Percentiles rank a stretch among this genome's conserved stretches.
phyloP scores from a whole-genome alignment of 2,888 invertebrate species.

The Drosophila heteroneura region DNA sequence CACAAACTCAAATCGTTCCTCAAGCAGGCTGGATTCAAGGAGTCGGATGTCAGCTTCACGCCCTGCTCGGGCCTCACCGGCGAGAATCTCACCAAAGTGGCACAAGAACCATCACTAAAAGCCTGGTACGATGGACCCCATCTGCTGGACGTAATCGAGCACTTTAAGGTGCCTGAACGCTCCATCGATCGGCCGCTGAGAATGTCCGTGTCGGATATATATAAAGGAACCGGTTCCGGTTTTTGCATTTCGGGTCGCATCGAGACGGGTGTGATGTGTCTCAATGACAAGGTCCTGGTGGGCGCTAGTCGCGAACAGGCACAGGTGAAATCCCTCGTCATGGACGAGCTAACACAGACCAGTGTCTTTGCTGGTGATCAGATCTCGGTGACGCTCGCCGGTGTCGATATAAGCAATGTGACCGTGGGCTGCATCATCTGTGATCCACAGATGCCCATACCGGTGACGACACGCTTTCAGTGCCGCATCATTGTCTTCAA shows the following conservation, averaged over 20 bases:
- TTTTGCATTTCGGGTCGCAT: conserved; percentile 96
- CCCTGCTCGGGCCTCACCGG: conserved; percentile 99
- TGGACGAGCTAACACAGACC: conserved; percentile 90
- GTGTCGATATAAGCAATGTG: conserved; percentile 93
- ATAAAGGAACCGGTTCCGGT: conserved; percentile 96
- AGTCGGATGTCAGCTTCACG: conserved; percentile 93
- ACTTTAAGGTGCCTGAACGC: conserved; percentile 94
- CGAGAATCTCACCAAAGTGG: conserved; percentile 92
- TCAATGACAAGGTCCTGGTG: conserved; percentile 94
- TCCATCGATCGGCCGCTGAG: conserved; percentile 95
- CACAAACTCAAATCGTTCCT: conserved; percentile 92
- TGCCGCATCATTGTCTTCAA: conserved; percentile 98
- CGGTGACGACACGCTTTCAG: conserved; percentile 92
- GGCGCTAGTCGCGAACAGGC: conserved; percentile 94
- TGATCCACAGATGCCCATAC: conserved; percentile 92
- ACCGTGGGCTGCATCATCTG: conserved; percentile 95
- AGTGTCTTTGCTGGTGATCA: conserved; percentile 98
- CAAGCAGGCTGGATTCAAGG: conserved; percentile 96
- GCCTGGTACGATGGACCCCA: conserved; percentile 94
- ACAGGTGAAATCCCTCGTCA: conserved; percentile 90
- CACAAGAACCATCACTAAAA: conserved; percentile 88
- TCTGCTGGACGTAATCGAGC: conserved; percentile 94
- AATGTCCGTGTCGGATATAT: conserved; percentile 97
- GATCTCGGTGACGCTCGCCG: conserved; percentile 91
- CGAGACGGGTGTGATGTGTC: conserved; percentile 94